Base-by-base conservation (phyloP, 2,113 vertebrate genomes). In the Phrynosoma blainvillii region DNA sequence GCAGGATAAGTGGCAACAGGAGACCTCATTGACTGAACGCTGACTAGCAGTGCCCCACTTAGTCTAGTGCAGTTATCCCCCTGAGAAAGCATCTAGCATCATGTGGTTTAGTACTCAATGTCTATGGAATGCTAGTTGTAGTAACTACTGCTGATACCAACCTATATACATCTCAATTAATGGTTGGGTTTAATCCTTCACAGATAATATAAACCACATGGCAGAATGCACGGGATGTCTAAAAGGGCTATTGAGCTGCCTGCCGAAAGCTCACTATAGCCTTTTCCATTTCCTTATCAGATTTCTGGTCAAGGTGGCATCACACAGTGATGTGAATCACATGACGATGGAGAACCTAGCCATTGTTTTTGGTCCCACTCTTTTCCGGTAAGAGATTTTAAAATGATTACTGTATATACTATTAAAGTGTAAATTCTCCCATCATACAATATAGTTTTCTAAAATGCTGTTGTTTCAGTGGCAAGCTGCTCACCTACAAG, bases 341-440 rank as follows among this genome's bases (percentile, higher is more conserved):
- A 98, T 97, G 97, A 96, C 97, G 54, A 84, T 97, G 93, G 96
- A 98, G 94, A 97, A 97, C 89, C 93, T 98, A 62, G 96, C 97
- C 36, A 90, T 95, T 54, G 95, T 98, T 77, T 98, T 98, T 90
- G 97, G 97, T 82, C 98, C 98, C 47, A 95, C 95, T 78, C 92
- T 98, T 75, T 97, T 97, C 93, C 96, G 92, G 97, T 97, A 96
- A 94, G 97, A 96, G 27, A 23, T 54, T 89, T 16, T 30, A 36
- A 62, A 62, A 59, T 30, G 6, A 30, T 65, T 36, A 27, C 21
- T 79, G 36, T 36, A 40, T 75, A 68, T 9, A 32, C 4, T 12
- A 21, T 70, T 9, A 21, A 68, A 79, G 18, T 62, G 11, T 10
- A 40, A 56, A 13, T 30, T 73, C 14, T 16, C 25, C 21, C 30